Evolutionary conservation across 2,888 invertebrate species (phyloP), one percentile per base, ranked within the genome.

Genomic region (Harpalus rubripes): DNA sequence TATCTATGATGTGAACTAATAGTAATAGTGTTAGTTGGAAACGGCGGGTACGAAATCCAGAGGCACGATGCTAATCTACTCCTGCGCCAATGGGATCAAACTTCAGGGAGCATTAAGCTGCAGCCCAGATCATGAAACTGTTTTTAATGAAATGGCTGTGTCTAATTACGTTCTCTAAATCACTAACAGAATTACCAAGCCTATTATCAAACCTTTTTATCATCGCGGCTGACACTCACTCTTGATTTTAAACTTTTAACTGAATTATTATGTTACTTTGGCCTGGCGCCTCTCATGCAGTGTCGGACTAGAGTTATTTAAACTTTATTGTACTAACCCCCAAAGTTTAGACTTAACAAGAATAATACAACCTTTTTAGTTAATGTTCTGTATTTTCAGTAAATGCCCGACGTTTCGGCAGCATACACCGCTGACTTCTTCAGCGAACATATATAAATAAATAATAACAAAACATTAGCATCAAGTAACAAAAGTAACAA

Each of bases 151-250:
- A 84, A 84, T 84, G 72, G 78, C 84, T 84, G 76, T 76, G 58
- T 84, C 61, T 84, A 84, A 84, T 84, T 84, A 84, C 84, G 61
- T 76, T 41, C 63, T 58, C 52, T 84, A 84, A 84, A 84, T 84
- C 78, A 78, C 84, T 84, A 84, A 78, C 76, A 84, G 59, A 84
- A 84, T 84, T 84, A 84, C 22, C 84, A 84, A 84, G 84, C 84
- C 76, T 84, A 84, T 84, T 84, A 84, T 84, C 84, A 76, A 61
- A 59, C 76, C 84, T 84, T 84, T 84, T 84, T 84, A 84, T 84
- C 84, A 84, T 44, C 84, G 63, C 16, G 26, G 52, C n/a, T 15
- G 39, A 56, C 59, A 32, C 52, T 39, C 52, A 58, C 76, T 82
- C 76, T 44, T 84, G 44, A 84, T 84, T 84, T 76, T 76, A 84